Base-by-base conservation (phyloP, 2,113 vertebrate genomes). In the Charadrius vociferus region DNA sequence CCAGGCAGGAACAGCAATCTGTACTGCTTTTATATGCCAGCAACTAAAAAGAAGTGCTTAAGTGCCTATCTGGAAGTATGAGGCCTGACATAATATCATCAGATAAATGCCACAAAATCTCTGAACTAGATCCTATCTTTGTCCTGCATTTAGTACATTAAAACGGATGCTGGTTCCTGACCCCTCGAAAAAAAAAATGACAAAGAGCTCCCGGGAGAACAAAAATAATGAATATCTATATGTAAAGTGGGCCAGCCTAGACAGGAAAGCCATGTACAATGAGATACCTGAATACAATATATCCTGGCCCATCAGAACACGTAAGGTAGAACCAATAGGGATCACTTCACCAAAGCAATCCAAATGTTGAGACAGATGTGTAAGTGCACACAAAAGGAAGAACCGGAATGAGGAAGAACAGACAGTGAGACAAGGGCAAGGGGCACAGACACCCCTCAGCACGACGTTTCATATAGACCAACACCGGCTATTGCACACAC, bases 1-100 rank as follows among this genome's bases (percentile, higher is more conserved):
- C 74, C 72, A 96, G 59, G 41, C 81, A 90, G 47, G 71, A 93
- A 77, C 50, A 71, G 78, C 79, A 96, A 92, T 77, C 67, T 78
- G 49, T 47, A 86, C n/a, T 86, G 86, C 58, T 90, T 94, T 91
- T 78, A 78, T 63, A 91, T 66, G 74, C 39, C 49, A 92, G 70
- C 29, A 90, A 36, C n/a, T 53, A 49, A 81, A 93, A 81, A 70
- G 32, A 84, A 65, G 22, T 84, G 58, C 45, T 73, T 55, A 82
- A 81, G 67, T 47, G 45, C n/a, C 74, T 52, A 17, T 56, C 71
- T 85, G 53, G 45, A 96, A 85, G 45, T 41, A 77, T 49, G 56
- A 89, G 26, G 47, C 47, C 55, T 79, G 41, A 90, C 50, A 85
- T 70, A 70, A n/a, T 43, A 81, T 55, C 19, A 92, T 86, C 71